Base-by-base conservation (phyloP, 2,113 vertebrate genomes). In the Lutjanus erythropterus region DNA sequence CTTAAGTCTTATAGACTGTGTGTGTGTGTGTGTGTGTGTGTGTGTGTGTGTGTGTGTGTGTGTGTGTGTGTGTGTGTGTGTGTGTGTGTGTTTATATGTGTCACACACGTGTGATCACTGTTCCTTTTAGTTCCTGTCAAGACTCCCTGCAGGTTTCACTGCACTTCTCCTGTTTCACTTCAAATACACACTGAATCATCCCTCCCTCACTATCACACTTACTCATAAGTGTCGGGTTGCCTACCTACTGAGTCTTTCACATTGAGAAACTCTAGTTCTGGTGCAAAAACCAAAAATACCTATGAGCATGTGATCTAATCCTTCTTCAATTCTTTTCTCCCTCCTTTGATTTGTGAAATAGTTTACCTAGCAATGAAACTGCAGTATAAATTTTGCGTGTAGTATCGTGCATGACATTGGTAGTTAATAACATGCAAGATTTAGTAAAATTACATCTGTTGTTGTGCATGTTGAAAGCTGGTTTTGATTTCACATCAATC, bases 301-400 rank as follows among this genome's bases (percentile, higher is more conserved):
- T 2, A 42, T 0, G 37, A 66, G 11, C 11, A 11, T 14, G 71
- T 60, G 60, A 62, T 56, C n/a, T 12, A 60, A 35, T 25, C 59
- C 37, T 60, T 33, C 35, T 47, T 37, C 50, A 70, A 3, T 66
- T 58, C 2, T 1, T 31, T 71, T 59, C 70, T 41, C 52, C 44
- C 73, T 75, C 46, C 73, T 76, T 73, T 77, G 64, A 73, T 59
- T 84, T 87, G 72, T 49, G 65, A 79, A 80, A 68, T 84, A 37
- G 16, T 78, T 71, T 64, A 61, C 0, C 39, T 27, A 18, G 27
- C 60, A 72, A 62, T 81, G 67, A 85, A 80, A n/a, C 21, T 12
- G 50, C 44, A 62, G 12, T 0, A 39, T 41, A 5, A 70, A 33
- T 29, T 0, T 33, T 3, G 58, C 35, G 39, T 46, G 4, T 21